Evolutionary conservation across 2,797 vertebrate genomes (phyloP).

Genomic region (Tarsius wallacei): DNA sequence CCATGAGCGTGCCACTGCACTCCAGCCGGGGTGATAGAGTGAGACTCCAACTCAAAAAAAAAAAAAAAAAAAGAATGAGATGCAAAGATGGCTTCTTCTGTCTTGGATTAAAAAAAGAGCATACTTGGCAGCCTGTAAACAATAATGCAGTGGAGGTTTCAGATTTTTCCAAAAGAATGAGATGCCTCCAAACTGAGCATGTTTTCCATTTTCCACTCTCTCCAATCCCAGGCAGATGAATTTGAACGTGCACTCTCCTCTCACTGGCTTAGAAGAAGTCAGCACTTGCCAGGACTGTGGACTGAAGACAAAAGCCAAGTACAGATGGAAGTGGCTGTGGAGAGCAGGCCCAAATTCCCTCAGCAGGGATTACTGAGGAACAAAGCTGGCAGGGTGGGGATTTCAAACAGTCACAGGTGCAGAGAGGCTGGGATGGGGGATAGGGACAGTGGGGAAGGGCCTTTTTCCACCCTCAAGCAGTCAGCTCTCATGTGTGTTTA

Average conservation of each 20-base stretch:
- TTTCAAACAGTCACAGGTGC: slow-evolving; percentile 83
- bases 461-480: slow-evolving; percentile 8
- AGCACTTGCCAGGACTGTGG: slow-evolving; percentile 82
- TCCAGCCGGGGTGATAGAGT: too few relatives aligned
- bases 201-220: slow-evolving; percentile 83
- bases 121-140: slow-evolving; percentile 71
- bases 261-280: slow-evolving; percentile 81
- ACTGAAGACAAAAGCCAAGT: slow-evolving; percentile 82
- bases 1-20: too few relatives aligned
- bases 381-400: slow-evolving; percentile 78
- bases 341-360: slow-evolving; percentile 79
- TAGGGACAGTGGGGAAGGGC: neutral
- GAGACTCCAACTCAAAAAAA: too few relatives aligned
- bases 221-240: slow-evolving; percentile 77
- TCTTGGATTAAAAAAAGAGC: slow-evolving; percentile 54
- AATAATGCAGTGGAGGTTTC: slow-evolving; percentile 75
- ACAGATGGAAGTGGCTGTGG: slow-evolving; percentile 82
- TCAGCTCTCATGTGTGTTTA: neutral
- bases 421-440: slow-evolving; percentile 58
- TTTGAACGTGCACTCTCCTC: slow-evolving; percentile 70
- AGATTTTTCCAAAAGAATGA: slow-evolving; percentile 82
- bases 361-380: slow-evolving; percentile 78
- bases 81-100: slow-evolving; percentile 66
- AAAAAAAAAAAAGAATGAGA: neutral
- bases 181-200: slow-evolving; percentile 78